A percentile compares a stretch with the other conserved stretches of the same genome.
These are phyloP conservation scores for Lepus townsendii DNA, from an alignment of 2,797 vertebrate genomes.

Conservation along the genomic window DNA sequence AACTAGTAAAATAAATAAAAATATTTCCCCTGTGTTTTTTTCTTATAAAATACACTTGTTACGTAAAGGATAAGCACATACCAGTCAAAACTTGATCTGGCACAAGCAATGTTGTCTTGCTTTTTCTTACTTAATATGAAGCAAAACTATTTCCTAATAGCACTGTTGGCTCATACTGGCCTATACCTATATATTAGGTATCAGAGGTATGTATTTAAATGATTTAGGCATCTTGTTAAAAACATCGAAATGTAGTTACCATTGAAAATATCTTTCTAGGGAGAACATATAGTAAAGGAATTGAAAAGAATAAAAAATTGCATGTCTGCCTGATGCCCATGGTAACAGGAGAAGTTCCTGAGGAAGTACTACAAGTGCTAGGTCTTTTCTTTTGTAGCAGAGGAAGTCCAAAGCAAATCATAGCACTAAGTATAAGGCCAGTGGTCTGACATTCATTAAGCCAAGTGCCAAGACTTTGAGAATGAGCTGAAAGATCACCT, in stretches of 20 bases:
- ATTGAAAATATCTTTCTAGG: constrained; percentile 70
- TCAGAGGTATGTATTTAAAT: constrained; percentile 74
- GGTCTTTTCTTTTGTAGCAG: not conserved
- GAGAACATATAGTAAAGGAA: constrained; percentile 39
- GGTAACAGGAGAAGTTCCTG: not conserved
- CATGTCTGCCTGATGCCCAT: not conserved
- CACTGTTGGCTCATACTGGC: constrained; percentile 59
- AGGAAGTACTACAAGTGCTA: not conserved
- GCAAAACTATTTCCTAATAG: constrained; percentile 79
- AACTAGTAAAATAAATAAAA: constrained; percentile 86
- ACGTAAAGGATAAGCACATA: constrained; percentile 80
- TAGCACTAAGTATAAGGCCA: not conserved
- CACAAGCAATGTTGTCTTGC: constrained; percentile 69
- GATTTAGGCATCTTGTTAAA: constrained; percentile 63
- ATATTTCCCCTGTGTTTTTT: constrained; percentile 83
- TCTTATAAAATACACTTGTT: constrained; percentile 82
- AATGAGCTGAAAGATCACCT: not conserved
- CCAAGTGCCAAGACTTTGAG: not conserved
- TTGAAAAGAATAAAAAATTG: constrained; percentile 51
- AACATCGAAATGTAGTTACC: constrained; percentile 69
- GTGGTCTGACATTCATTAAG: not conserved
- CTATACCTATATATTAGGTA: constrained; percentile 69
- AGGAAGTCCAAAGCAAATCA: not conserved
- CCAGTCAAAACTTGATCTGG: constrained; percentile 79
- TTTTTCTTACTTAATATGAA: constrained; percentile 84